These are phyloP conservation scores for Megalonaias nervosa DNA, from an alignment of 1,140 invertebrate species.

Conservation along the genomic window DNA sequence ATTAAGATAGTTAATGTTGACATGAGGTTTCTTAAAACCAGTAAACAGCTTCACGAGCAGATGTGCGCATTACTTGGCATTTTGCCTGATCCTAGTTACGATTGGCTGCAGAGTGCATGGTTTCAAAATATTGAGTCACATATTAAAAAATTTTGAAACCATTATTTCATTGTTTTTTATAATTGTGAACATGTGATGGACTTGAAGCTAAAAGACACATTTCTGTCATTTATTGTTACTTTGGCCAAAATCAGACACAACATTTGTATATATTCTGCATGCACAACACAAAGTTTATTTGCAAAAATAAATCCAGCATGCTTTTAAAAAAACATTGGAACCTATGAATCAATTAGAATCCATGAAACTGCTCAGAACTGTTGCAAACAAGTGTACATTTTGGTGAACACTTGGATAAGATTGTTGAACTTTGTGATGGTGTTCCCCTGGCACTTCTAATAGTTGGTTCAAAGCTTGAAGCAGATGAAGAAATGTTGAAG, in stretches of 20 bases:
- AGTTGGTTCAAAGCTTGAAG: slow-evolving; percentile 14
- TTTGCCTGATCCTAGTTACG: too few relatives aligned
- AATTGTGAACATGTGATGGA: slow-evolving; percentile 21
- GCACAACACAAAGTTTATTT: slow-evolving; percentile 13
- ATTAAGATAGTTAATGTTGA: too few relatives aligned
- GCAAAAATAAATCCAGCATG: background rate
- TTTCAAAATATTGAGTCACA: too few relatives aligned
- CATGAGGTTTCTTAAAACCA: too few relatives aligned
- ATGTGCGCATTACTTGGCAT: too few relatives aligned
- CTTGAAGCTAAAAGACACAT: background rate
- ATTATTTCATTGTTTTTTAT: slow-evolving; percentile 5
- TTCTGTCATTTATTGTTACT: background rate
- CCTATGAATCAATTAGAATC: background rate
- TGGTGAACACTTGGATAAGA: background rate
- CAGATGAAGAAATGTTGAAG: slow-evolving; percentile 7
- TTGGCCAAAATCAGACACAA: background rate
- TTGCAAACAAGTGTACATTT: slow-evolving; percentile 4
- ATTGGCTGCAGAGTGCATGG: too few relatives aligned
- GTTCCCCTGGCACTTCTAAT: slow-evolving; percentile 15
- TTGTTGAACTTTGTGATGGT: slow-evolving; percentile 22
- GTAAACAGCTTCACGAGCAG: too few relatives aligned
- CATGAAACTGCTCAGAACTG: background rate
- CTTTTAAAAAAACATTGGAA: background rate
- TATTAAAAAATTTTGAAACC: background rate
- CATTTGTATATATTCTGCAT: background rate